A percentile compares a stretch with the other conserved stretches of the same genome.
phyloP scores from a whole-genome alignment of 1,140 invertebrate species.

The Andricus grossulariae region DNA sequence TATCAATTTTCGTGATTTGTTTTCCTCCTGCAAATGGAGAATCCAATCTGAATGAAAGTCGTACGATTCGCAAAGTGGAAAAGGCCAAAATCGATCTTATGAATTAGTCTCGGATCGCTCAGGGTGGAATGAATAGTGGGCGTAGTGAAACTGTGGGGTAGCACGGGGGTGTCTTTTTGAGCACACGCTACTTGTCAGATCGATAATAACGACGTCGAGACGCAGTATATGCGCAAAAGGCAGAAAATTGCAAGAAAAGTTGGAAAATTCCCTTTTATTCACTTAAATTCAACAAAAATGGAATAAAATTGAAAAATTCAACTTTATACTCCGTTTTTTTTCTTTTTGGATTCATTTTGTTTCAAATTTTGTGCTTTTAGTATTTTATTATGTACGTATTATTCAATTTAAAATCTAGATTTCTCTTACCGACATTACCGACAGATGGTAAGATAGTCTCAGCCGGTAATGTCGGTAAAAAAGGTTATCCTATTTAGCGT shows the following conservation, averaged over 20 bases:
- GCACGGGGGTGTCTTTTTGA: conserved; percentile 53
- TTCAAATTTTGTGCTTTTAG: too few relatives aligned
- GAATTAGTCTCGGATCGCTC: background rate
- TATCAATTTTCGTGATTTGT: background rate
- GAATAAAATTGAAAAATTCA: too few relatives aligned
- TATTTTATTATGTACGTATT: too few relatives aligned
- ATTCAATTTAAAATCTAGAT: too few relatives aligned
- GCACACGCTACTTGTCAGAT: conserved; percentile 63
- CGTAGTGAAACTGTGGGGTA: conserved; percentile 33
- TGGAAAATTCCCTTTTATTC: too few relatives aligned
- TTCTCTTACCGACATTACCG: too few relatives aligned
- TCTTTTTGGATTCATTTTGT: too few relatives aligned
- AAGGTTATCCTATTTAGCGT: too few relatives aligned
- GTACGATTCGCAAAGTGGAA: background rate
- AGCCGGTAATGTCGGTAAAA: too few relatives aligned
- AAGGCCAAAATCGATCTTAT: conserved; percentile 4
- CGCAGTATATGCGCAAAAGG: background rate
- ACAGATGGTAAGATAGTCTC: too few relatives aligned
- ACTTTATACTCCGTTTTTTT: too few relatives aligned
- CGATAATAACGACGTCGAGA: conserved; percentile 59
- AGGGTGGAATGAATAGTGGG: conserved; percentile 46
- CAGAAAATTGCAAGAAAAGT: conserved; percentile 18
- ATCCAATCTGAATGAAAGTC: background rate
- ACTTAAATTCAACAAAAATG: too few relatives aligned
- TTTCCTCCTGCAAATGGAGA: background rate